These are phyloP conservation scores for Mellivora capensis DNA, from an alignment of 2,113 vertebrate genomes.

Conservation along the genomic window DNA sequence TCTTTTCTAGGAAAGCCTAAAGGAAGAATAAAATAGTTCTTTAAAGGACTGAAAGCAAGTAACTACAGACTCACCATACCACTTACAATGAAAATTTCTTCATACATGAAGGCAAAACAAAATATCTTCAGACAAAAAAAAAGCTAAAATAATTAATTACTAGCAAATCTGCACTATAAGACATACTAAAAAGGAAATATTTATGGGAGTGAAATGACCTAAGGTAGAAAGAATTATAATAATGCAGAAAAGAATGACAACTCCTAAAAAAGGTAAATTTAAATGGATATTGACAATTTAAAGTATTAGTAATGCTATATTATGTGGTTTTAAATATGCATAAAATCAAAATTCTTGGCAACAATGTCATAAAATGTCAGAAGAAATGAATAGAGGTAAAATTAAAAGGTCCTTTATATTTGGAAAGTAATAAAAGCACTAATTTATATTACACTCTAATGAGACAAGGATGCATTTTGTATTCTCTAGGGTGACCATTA, in stretches of 20 bases:
- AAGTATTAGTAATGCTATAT: not conserved
- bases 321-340: not conserved
- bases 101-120: not conserved
- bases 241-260: not conserved
- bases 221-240: not conserved
- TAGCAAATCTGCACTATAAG: not conserved
- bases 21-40: not conserved
- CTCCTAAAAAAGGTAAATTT: not conserved
- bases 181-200: not conserved
- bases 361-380: not conserved
- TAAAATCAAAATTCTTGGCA: not conserved
- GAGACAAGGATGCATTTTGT: not conserved
- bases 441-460: not conserved
- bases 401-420: not conserved
- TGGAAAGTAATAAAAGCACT: not conserved
- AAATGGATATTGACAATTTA: not conserved
- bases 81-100: conserved; percentile 3
- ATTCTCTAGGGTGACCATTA: not conserved
- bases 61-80: not conserved
- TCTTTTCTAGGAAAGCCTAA: not conserved
- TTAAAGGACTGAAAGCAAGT: conserved; percentile 15
- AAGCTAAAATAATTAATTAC: not conserved
- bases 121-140: not conserved
- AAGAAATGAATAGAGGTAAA: not conserved
- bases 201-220: not conserved